A percentile compares a stretch with the other conserved stretches of the same genome.
phyloP scores from a whole-genome alignment of 1,140 invertebrate genomes.

The Drosophila funebris region DNA sequence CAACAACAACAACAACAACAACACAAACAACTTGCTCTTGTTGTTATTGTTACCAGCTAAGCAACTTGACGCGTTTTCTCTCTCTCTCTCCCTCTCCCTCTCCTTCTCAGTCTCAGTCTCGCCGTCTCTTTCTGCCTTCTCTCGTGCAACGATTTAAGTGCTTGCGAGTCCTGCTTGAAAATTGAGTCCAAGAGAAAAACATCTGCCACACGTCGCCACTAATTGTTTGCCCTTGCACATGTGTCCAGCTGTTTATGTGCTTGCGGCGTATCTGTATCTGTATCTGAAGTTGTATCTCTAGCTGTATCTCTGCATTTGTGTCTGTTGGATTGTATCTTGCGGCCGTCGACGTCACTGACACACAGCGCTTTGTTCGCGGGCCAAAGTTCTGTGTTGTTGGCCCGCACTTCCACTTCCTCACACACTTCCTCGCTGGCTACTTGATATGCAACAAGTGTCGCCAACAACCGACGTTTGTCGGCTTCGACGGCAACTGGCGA shows the following conservation, averaged over 20 bases:
- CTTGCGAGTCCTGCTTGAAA: conserved; percentile 58
- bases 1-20: conserved; percentile 24
- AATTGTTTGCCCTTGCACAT: conserved; percentile 78
- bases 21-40: conserved; percentile 16
- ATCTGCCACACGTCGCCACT: conserved; percentile 76
- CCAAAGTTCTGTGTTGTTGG: conserved; percentile 37
- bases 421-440: conserved; percentile 57
- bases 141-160: conserved; percentile 47
- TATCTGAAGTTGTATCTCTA: conserved; percentile 26
- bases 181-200: conserved; percentile 57
- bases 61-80: conserved; percentile 22
- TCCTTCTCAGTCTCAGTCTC: neutral
- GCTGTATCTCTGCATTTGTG: conserved; percentile 43
- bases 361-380: conserved; percentile 57
- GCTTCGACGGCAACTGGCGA: conserved; percentile 11
- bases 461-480: conserved; percentile 13
- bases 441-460: conserved; percentile 75
- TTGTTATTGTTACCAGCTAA: conserved; percentile 65
- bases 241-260: conserved; percentile 58
- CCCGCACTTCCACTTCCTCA: conserved; percentile 24
- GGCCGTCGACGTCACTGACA: conserved; percentile 33
- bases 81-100: neutral
- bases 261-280: conserved; percentile 27
- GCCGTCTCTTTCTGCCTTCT: neutral
- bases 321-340: conserved; percentile 32